A percentile compares a stretch with the other conserved stretches of the same genome.
Evolutionary conservation across 2,888 invertebrate genomes (phyloP).

Genomic region (Pyrgus malvae): DNA sequence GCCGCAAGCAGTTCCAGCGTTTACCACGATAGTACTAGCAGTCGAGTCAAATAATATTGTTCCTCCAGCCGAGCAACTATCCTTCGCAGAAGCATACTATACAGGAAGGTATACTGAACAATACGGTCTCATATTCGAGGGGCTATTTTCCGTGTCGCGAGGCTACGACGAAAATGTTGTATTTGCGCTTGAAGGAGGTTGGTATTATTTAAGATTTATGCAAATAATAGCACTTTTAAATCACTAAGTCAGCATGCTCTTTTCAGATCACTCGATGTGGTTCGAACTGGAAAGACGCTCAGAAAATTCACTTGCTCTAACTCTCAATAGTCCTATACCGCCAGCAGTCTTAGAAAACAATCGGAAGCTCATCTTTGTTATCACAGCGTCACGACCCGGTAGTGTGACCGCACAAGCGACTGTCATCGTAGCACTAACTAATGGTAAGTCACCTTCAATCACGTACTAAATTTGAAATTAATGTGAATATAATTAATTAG

Average conservation of each 20-base stretch:
- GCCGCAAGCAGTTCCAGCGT: slow-evolving; percentile 37
- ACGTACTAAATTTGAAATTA: too few relatives aligned
- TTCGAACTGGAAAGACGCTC: slow-evolving; percentile 31
- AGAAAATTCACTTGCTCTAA: slow-evolving; percentile 32
- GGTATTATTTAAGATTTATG: not conserved
- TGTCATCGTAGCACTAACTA: not conserved
- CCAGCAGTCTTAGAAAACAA: slow-evolving; percentile 39
- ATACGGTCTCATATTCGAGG: not conserved
- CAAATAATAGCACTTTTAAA: not conserved
- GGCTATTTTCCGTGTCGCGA: not conserved
- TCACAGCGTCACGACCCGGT: slow-evolving; percentile 36
- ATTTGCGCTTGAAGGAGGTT: slow-evolving; percentile 1
- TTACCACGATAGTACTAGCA: slow-evolving; percentile 40
- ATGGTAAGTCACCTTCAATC: slow-evolving; percentile 1
- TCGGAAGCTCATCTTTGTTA: slow-evolving; percentile 39
- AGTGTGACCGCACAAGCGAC: slow-evolving; percentile 26
- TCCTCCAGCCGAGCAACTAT: slow-evolving; percentile 15
- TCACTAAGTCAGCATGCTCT: too few relatives aligned
- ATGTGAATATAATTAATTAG: too few relatives aligned
- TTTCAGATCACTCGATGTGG: slow-evolving; percentile 43
- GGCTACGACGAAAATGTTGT: not conserved
- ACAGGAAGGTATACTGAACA: not conserved
- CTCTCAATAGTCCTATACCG: slow-evolving; percentile 35
- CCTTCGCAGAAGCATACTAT: slow-evolving; percentile 37
- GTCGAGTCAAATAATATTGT: slow-evolving; percentile 22